phyloP scores from a whole-genome alignment of 92 coral and sea anemone genomes.

The Hydrozoanthus gracilis region DNA sequence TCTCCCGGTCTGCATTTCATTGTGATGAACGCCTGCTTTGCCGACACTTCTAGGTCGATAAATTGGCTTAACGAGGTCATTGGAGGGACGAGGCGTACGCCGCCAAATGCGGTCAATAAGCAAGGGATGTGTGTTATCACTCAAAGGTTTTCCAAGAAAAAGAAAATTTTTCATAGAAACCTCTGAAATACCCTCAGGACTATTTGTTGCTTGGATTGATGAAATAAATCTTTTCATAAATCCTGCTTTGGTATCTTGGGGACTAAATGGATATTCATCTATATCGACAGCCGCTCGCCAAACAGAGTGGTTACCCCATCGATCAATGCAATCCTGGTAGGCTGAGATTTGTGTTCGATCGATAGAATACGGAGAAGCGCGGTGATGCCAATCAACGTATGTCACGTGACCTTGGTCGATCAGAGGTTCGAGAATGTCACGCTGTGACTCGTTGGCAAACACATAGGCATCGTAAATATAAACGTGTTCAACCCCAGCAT shows the following conservation, averaged over 20 bases:
- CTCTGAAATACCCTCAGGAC: slow-evolving; percentile 31
- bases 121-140: slow-evolving; percentile 37
- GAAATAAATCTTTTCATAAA: slow-evolving; percentile 43
- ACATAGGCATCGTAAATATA: slow-evolving; percentile 62
- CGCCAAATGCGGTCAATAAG: slow-evolving; percentile 54
- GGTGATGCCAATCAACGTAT: slow-evolving; percentile 54
- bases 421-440: slow-evolving; percentile 51
- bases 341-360: slow-evolving; percentile 55
- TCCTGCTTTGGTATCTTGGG: slow-evolving; percentile 17
- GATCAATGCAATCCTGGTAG: slow-evolving; percentile 39
- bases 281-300: slow-evolving; percentile 55
- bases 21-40: slow-evolving; percentile 51
- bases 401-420: slow-evolving; percentile 53
- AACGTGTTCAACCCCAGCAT: slow-evolving; percentile 62
- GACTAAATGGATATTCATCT: slow-evolving; percentile 58
- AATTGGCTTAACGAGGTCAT: slow-evolving; percentile 51
- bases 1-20: slow-evolving; percentile 26
- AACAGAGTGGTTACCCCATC: slow-evolving; percentile 2
- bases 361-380: slow-evolving; percentile 50
- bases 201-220: not conserved
- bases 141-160: slow-evolving; percentile 58
- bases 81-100: slow-evolving; percentile 36
- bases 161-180: slow-evolving; percentile 49
- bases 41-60: slow-evolving; percentile 36
- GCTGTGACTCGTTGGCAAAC: slow-evolving; percentile 44